These are phyloP conservation scores for Oligia latruncula DNA, from an alignment of 2,888 invertebrate genomes.

Conservation along the genomic window DNA sequence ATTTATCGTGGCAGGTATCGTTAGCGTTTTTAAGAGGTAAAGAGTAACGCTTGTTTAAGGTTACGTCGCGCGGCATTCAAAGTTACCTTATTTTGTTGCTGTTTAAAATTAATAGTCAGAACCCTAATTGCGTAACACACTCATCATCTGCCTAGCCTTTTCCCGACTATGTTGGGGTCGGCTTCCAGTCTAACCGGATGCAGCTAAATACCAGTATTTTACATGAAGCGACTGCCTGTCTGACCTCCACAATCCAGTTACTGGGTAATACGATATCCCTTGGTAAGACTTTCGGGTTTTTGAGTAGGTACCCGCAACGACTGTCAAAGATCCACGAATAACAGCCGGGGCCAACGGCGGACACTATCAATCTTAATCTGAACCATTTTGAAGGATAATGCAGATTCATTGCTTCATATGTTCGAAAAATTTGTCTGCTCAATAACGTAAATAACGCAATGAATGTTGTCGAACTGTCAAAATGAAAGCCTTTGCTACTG, in stretches of 20 bases:
- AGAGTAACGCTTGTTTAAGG: conserved; percentile 53
- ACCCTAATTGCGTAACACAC: not conserved
- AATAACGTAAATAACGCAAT: not conserved
- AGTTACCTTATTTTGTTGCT: not conserved
- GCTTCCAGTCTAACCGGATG: too few relatives aligned
- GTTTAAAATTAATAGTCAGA: conserved; percentile 3
- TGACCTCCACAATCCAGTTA: too few relatives aligned
- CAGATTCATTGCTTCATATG: not conserved
- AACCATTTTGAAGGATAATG: too few relatives aligned
- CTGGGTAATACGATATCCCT: too few relatives aligned
- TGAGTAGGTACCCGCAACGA: too few relatives aligned
- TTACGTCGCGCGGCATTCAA: conserved; percentile 29
- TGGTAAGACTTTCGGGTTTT: too few relatives aligned
- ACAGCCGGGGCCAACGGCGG: not conserved
- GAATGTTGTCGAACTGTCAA: not conserved
- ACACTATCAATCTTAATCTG: not conserved
- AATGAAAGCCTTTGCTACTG: not conserved
- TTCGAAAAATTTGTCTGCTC: not conserved
- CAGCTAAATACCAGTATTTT: too few relatives aligned
- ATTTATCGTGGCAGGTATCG: conserved; percentile 65
- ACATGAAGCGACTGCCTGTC: too few relatives aligned
- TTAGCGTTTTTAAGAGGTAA: conserved; percentile 54
- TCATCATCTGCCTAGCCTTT: too few relatives aligned
- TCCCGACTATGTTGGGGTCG: too few relatives aligned
- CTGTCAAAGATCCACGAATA: too few relatives aligned